phyloP scores from a whole-genome alignment of 2,888 invertebrate species.

The Pardosa pseudoannulata region DNA sequence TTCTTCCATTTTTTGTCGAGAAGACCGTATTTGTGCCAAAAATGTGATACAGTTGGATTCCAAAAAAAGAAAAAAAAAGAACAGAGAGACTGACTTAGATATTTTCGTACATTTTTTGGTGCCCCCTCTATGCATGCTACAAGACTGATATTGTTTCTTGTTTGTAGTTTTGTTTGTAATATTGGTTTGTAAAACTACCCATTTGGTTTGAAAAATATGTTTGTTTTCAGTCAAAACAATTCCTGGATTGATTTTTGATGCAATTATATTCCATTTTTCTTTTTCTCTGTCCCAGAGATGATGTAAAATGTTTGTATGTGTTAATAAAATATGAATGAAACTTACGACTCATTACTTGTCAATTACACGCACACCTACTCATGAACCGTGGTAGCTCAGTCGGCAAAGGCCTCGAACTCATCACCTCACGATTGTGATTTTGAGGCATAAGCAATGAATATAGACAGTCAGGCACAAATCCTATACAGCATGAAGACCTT shows the following conservation, averaged over 20 bases:
- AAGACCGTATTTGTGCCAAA: slow-evolving; percentile 57
- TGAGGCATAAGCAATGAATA: too few species aligned
- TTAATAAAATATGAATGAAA: not conserved
- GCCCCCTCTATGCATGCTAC: too few species aligned
- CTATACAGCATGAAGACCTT: too few species aligned
- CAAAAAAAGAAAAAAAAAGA: too few species aligned
- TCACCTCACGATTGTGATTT: too few species aligned
- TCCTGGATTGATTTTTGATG: not conserved
- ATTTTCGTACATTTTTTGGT: slow-evolving; percentile 8
- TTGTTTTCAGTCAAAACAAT: not conserved
- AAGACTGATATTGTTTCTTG: slow-evolving; percentile 2
- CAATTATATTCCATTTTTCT: not conserved
- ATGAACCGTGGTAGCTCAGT: too few species aligned
- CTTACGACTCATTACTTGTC: too few species aligned
- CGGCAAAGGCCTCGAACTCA: too few species aligned
- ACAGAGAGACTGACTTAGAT: not conserved
- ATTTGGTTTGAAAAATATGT: too few species aligned
- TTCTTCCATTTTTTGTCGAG: slow-evolving; percentile 61
- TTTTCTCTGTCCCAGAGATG: not conserved
- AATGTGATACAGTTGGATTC: slow-evolving; percentile 58
- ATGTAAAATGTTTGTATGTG: slow-evolving; percentile 3
- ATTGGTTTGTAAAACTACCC: not conserved
- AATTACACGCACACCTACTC: too few species aligned
- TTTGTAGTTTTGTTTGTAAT: not conserved
- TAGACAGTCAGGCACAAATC: too few species aligned